These are phyloP conservation scores for Tretioscincus oriximinensis DNA, from an alignment of 2,113 vertebrate species.

Conservation along the genomic window DNA sequence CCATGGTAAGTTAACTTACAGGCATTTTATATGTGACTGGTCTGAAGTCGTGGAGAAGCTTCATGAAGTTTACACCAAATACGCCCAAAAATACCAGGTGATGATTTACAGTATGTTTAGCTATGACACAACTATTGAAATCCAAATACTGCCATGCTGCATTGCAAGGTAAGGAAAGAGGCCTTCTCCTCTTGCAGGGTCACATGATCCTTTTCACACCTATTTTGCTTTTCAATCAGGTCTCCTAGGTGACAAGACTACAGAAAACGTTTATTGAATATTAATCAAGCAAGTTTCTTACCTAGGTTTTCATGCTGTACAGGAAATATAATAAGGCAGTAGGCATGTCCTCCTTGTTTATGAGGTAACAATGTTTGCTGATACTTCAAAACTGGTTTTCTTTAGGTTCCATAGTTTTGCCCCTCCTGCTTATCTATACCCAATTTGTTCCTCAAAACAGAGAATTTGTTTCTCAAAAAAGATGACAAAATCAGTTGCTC, in stretches of 20 bases:
- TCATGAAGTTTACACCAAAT: background rate
- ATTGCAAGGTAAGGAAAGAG: constrained; percentile 16
- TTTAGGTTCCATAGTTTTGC: background rate
- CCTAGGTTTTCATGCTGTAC: background rate
- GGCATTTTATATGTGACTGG: background rate
- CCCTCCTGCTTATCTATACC: too few species aligned
- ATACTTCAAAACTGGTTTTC: background rate
- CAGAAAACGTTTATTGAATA: background rate
- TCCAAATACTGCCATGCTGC: background rate
- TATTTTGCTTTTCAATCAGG: background rate
- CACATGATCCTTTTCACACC: background rate
- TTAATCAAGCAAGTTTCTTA: background rate
- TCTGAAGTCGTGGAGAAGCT: background rate
- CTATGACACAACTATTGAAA: background rate
- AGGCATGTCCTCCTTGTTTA: background rate
- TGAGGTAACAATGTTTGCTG: background rate
- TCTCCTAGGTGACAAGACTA: background rate
- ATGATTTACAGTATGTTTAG: background rate
- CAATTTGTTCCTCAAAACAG: too few species aligned
- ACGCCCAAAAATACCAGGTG: background rate
- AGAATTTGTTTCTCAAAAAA: too few species aligned
- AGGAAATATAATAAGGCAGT: background rate
- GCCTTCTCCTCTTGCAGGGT: background rate
- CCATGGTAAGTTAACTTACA: background rate
- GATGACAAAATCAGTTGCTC: too few species aligned